A percentile compares a stretch with the other conserved stretches of the same genome.
Evolutionary conservation across 2,113 vertebrate genomes (phyloP).

Genomic region (Mustelus asterias): DNA sequence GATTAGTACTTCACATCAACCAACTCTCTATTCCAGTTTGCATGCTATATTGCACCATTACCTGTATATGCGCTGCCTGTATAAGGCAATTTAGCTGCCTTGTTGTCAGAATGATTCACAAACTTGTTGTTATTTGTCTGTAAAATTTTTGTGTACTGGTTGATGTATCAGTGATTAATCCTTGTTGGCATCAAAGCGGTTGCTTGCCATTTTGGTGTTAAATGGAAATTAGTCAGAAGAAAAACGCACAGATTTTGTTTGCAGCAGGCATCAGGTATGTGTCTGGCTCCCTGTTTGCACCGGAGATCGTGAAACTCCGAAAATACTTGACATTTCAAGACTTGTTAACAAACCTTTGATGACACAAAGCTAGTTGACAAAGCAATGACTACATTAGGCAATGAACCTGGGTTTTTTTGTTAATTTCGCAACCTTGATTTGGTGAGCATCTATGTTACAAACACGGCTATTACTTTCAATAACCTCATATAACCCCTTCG

Average conservation of each 20-base stretch:
- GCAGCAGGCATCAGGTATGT: not conserved
- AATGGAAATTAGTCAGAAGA: not conserved
- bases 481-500: not conserved
- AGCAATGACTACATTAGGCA: not conserved
- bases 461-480: not conserved
- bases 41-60: not conserved
- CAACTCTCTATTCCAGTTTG: not conserved
- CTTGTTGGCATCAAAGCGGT: not conserved
- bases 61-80: not conserved
- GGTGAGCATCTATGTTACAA: not conserved
- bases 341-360: not conserved
- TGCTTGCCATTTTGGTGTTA: constrained; percentile 8
- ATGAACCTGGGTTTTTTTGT: not conserved
- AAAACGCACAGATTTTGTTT: constrained; percentile 21
- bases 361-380: constrained; percentile 17
- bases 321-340: constrained; percentile 28
- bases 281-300: not conserved
- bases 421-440: not conserved
- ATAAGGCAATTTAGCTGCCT: not conserved
- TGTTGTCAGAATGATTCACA: not conserved
- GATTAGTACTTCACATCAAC: not conserved
- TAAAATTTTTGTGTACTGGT: not conserved
- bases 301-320: not conserved
- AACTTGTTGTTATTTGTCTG: not conserved
- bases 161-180: not conserved